Evolutionary conservation across 2,113 vertebrate genomes (phyloP).

Genomic region (Chrysemys picta): DNA sequence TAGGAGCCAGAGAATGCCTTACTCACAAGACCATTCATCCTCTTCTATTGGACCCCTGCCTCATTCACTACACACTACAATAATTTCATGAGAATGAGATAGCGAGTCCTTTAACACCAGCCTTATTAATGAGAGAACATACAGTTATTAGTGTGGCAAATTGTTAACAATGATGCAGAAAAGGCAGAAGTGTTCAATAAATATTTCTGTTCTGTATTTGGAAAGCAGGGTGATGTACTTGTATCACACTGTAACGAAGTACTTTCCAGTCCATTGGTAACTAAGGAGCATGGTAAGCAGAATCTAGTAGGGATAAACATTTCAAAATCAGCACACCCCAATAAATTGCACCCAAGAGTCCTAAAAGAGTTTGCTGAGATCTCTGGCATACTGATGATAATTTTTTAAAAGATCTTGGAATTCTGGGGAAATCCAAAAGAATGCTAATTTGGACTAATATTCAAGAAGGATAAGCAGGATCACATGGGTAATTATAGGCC

Average conservation of each 20-base stretch:
- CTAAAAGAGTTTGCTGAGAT: neutral
- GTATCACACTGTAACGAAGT: slow-evolving; percentile 30
- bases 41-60: neutral
- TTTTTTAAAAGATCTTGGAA: slow-evolving; percentile 59
- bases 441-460: neutral
- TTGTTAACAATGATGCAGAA: slow-evolving; percentile 64
- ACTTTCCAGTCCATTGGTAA: slow-evolving; percentile 13
- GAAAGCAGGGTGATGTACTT: slow-evolving; percentile 1
- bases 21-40: slow-evolving; percentile 42
- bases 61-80: slow-evolving; percentile 55
- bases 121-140: slow-evolving; percentile 59
- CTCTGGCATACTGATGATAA: neutral
- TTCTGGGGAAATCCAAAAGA: neutral
- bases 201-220: slow-evolving; percentile 8
- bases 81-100: slow-evolving; percentile 41
- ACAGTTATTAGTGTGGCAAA: slow-evolving; percentile 47
- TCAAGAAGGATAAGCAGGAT: neutral
- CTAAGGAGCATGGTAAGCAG: slow-evolving; percentile 34
- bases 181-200: slow-evolving; percentile 65
- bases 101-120: slow-evolving; percentile 47
- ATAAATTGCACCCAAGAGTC: neutral
- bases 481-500: neutral
- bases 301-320: neutral
- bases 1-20: neutral
- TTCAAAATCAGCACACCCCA: neutral